Evolutionary conservation across 2,888 invertebrate species (phyloP).

Genomic region (Thecophora atra): DNA sequence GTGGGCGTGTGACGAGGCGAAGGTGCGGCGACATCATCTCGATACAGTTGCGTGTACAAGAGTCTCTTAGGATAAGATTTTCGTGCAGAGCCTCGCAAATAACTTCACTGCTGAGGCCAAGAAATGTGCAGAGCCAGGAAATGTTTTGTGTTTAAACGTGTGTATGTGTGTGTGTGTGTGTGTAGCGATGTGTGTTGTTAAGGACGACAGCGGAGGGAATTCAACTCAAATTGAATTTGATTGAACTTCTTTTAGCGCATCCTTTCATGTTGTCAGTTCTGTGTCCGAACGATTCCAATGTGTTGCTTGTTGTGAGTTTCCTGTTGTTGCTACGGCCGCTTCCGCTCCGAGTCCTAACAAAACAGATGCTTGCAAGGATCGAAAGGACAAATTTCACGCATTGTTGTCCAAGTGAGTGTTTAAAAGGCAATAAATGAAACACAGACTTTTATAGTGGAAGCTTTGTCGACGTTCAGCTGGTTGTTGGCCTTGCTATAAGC

Average conservation of each 20-base stretch:
- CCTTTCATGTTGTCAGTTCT: not conserved
- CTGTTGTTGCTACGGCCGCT: not conserved
- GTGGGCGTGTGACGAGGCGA: not conserved
- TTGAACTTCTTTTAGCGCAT: constrained; percentile 1
- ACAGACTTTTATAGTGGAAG: constrained; percentile 1
- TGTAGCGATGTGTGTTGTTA: not conserved
- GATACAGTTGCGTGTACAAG: not conserved
- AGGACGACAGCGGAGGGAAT: not conserved
- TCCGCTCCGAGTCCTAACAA: constrained; percentile 11
- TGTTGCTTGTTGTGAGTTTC: not conserved
- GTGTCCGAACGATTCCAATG: not conserved
- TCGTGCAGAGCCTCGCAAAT: not conserved
- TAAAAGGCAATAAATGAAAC: constrained; percentile 28
- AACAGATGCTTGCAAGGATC: constrained; percentile 15
- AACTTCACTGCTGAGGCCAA: not conserved
- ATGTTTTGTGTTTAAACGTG: not conserved
- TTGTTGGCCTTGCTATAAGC: not conserved
- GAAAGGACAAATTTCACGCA: constrained; percentile 17
- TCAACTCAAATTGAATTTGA: constrained; percentile 29
- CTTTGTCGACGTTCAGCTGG: constrained; percentile 1
- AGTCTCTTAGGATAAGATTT: not conserved
- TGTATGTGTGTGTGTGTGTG: constrained; percentile 1
- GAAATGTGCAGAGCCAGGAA: not conserved
- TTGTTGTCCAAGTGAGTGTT: constrained; percentile 28
- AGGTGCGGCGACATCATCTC: not conserved